Evolutionary conservation across 2,797 vertebrate genomes (phyloP).

Genomic region (Nothura maculosa): DNA sequence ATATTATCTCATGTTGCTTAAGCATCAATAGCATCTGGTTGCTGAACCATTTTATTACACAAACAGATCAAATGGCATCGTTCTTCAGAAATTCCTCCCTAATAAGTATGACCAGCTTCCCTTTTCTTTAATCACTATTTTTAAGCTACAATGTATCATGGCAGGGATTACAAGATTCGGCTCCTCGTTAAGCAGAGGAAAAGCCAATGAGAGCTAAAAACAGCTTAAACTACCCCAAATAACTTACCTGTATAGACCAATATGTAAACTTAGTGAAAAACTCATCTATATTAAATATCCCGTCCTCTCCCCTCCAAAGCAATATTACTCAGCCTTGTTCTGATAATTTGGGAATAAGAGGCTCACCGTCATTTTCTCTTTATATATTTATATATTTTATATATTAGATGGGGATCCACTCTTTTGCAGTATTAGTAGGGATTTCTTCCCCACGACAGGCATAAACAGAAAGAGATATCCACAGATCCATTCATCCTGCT

Average conservation of each 20-base stretch:
- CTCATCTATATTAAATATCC: neutral
- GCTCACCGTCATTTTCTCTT: neutral
- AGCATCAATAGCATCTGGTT: neutral
- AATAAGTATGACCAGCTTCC: neutral
- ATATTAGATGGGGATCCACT: neutral
- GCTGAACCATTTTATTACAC: conserved; percentile 7
- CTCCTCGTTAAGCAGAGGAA: conserved; percentile 13
- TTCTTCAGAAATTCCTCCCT: conserved; percentile 5
- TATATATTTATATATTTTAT: neutral
- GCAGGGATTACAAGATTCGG: neutral
- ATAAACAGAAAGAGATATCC: neutral
- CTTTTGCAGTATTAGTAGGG: neutral
- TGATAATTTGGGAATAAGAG: neutral
- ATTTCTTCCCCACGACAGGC: neutral
- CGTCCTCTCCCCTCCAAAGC: neutral
- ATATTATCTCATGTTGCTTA: neutral
- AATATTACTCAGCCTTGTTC: neutral
- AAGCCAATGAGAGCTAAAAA: neutral
- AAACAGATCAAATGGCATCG: neutral
- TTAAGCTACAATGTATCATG: neutral
- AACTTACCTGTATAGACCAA: neutral
- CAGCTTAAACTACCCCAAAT: neutral
- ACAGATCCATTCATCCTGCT: neutral
- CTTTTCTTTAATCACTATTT: conserved; percentile 7
- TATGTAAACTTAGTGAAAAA: neutral